Percentiles rank a stretch among this genome's conserved stretches.
Conservation (phyloP, 2,797 vertebrate species). For the Tragelaphus oryx region DNA sequence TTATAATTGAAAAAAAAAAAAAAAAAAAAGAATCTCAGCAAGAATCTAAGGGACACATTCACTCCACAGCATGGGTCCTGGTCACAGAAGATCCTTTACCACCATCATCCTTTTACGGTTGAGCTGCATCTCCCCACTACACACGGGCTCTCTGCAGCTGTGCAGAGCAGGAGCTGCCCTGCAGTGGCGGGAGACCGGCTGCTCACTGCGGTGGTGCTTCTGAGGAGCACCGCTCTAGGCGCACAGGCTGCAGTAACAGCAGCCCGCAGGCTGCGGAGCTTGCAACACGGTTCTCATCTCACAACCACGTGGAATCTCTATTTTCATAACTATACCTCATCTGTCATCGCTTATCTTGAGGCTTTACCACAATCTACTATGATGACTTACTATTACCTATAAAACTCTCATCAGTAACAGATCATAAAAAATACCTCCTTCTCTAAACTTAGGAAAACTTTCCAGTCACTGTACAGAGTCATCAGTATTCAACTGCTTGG, state of each 20-base stretch:
- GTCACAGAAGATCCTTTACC: neutral
- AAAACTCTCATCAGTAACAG: constrained; percentile 1
- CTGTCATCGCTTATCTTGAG: neutral
- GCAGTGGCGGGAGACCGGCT: neutral
- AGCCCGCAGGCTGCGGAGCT: neutral
- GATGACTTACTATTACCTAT: neutral
- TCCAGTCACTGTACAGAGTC: neutral
- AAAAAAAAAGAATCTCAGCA: neutral
- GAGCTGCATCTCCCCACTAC: neutral
- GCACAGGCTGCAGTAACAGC: neutral
- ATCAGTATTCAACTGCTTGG: neutral
- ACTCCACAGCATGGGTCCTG: neutral
- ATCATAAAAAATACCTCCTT: neutral
- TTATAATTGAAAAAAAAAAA: too few relatives aligned
- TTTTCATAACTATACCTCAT: neutral
- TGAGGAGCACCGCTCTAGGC: neutral
- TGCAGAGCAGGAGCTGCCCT: neutral
- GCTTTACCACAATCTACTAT: neutral
- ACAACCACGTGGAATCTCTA: neutral
- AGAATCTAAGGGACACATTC: neutral
- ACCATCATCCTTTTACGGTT: neutral
- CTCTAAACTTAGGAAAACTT: neutral
- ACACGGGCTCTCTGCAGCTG: neutral
- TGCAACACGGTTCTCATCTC: neutral
- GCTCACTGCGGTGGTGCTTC: fast-evolving